Evolutionary conservation across 2,888 invertebrate species (phyloP), one percentile per base, ranked within the genome.

Genomic region (Nemotelus pantherinus): DNA sequence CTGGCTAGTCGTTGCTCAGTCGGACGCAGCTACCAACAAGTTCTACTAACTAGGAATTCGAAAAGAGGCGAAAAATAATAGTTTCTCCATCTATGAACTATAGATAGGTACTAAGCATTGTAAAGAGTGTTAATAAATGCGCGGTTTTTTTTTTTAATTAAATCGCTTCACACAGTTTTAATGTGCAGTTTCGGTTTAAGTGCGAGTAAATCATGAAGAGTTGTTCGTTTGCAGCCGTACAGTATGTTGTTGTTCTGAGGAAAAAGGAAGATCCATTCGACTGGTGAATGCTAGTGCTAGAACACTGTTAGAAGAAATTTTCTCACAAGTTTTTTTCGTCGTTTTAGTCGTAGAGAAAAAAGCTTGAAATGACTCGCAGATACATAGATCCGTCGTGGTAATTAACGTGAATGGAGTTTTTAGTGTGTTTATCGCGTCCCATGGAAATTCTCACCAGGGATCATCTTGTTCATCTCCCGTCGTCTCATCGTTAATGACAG

Each of bases 101-200:
- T 25, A 25, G 25, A 25, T 25, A 25, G 25, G 25, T 25, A 25
- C 25, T 25, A 25, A 25, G 25, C 25, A 25, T 25, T 25, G 25
- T 25, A 25, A 25, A 25, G 0, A 25, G 25, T 25, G 25, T 25
- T 25, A 25, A 25, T 25, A 25, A 25, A 25, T 72, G 41, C 48
- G 74, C 63, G 70, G 25, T 25, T 25, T 25, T 25, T 55, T 25
- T 55, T 68, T 72, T 72, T 74, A 48, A 63, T 60, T 63, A 74
- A 74, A 60, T 60, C 39, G 50, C 41, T 55, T 63, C 9, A 10
- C 5, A 9, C 41, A 7, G 74, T 41, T 48, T 74, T 74, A 57
- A 71, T 55, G 55, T 71, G 70, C 43, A 25, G 25, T 25, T 41
- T 71, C 65, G 25, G 65, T 47, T 65, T 65, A 5, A n/a, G 45